Evolutionary conservation across 2,113 vertebrate genomes (phyloP).

Genomic region (Rhynchopsitta pachyrhyncha): DNA sequence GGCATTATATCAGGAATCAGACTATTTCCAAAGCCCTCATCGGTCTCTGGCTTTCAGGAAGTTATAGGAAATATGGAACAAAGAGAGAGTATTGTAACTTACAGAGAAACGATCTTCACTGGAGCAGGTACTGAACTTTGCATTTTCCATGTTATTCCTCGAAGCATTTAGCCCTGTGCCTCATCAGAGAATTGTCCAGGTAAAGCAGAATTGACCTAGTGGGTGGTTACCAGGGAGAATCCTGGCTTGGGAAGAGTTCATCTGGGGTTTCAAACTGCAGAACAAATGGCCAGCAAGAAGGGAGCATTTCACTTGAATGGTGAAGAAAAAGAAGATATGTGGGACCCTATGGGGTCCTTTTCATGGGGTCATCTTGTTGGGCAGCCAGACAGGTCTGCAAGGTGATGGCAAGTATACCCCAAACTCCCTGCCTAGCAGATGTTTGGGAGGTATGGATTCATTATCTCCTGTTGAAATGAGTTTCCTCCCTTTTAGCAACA

Average conservation of each 20-base stretch:
- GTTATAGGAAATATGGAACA: neutral
- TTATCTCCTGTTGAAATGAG: accelerated
- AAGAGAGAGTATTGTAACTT: neutral
- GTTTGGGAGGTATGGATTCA: accelerated
- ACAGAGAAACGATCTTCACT: neutral
- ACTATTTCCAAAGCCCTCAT: neutral
- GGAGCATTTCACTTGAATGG: neutral
- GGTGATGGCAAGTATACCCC: accelerated
- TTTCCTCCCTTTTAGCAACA: neutral
- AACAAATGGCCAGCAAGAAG: neutral
- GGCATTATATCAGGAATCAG: neutral
- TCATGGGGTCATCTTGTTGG: accelerated
- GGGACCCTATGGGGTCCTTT: neutral
- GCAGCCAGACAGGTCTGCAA: neutral
- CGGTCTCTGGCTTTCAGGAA: neutral
- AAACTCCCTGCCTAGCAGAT: accelerated
- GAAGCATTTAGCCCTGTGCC: neutral
- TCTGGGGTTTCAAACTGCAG: neutral
- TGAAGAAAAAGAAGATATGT: neutral
- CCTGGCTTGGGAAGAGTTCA: neutral
- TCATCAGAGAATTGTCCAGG: accelerated
- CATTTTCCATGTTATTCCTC: neutral
- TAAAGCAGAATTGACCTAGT: neutral
- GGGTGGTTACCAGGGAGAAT: neutral
- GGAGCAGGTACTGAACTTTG: neutral